A percentile compares a stretch with the other conserved stretches of the same genome.
phyloP scores from a whole-genome alignment of 2,797 vertebrate species.

The Hyperoplus lanceolatus region DNA sequence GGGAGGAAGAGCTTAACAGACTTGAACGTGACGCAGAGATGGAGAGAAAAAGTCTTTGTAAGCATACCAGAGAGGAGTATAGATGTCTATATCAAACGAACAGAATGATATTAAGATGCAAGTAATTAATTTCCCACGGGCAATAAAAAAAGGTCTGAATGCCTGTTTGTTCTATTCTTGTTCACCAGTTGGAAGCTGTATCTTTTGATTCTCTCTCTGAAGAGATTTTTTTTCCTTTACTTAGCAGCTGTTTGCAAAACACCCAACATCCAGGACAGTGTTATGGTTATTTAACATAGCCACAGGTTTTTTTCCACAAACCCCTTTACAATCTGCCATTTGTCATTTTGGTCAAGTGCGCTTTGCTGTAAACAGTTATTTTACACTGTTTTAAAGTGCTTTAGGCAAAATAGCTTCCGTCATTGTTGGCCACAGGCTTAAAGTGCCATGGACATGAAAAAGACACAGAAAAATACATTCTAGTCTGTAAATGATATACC shows the following conservation, averaged over 20 bases:
- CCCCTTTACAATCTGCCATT: neutral
- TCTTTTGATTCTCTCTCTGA: conserved; percentile 5
- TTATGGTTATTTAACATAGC: neutral
- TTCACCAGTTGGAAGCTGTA: neutral
- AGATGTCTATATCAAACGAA: neutral
- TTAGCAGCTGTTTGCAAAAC: conserved; percentile 7
- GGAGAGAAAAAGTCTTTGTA: neutral
- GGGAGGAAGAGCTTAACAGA: neutral
- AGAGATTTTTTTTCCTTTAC: neutral
- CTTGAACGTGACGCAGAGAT: neutral
- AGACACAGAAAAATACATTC: conserved; percentile 23
- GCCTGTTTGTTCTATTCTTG: neutral
- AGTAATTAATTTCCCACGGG: neutral
- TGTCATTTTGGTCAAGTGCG: conserved; percentile 3
- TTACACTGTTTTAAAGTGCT: neutral
- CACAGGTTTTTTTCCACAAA: neutral
- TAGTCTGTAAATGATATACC: conserved; percentile 23
- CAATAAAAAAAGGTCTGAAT: neutral
- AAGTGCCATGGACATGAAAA: conserved; percentile 25
- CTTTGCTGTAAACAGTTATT: conserved; percentile 4
- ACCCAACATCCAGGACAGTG: neutral
- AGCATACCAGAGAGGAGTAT: neutral
- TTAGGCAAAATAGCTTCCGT: conserved; percentile 5
- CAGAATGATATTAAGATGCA: neutral
- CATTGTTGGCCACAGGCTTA: conserved; percentile 4